phyloP scores from a whole-genome alignment of 2,888 invertebrate genomes.

The Caenorhabditis panamensis region DNA sequence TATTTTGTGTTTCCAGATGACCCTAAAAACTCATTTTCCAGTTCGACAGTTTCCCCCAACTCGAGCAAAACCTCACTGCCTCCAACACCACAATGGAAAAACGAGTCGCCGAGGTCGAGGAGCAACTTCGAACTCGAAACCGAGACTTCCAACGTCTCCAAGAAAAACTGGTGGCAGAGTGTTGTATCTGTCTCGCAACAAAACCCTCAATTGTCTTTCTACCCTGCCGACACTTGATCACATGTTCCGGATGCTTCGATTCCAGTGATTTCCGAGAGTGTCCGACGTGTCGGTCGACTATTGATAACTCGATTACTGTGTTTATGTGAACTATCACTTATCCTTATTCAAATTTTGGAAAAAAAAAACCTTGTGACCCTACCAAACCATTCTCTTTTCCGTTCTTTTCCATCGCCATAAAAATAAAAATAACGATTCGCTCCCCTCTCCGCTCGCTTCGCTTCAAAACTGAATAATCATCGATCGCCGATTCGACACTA shows the following conservation, averaged over 20 bases:
- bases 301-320: conserved; percentile 61
- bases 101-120: conserved; percentile 51
- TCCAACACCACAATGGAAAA: conserved; percentile 33
- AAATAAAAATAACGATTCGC: no score
- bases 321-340: no score
- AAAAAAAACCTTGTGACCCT: no score
- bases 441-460: no score
- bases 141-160: conserved; percentile 61
- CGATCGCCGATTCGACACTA: no score
- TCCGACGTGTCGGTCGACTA: conserved; percentile 64
- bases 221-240: conserved; percentile 67
- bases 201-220: conserved; percentile 69
- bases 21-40: conserved; percentile 13
- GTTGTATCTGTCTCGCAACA: conserved; percentile 66
- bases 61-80: conserved; percentile 36
- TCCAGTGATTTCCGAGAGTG: conserved; percentile 63
- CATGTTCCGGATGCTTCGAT: conserved; percentile 64
- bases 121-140: conserved; percentile 45
- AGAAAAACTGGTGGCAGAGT: conserved; percentile 64
- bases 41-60: conserved; percentile 53
- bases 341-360: no score
- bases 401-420: no score
- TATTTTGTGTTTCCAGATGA: no score
- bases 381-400: no score
- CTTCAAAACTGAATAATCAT: no score